Base-by-base conservation (phyloP, 2,113 vertebrate genomes). In the Chamaetylas fuelleborni region DNA sequence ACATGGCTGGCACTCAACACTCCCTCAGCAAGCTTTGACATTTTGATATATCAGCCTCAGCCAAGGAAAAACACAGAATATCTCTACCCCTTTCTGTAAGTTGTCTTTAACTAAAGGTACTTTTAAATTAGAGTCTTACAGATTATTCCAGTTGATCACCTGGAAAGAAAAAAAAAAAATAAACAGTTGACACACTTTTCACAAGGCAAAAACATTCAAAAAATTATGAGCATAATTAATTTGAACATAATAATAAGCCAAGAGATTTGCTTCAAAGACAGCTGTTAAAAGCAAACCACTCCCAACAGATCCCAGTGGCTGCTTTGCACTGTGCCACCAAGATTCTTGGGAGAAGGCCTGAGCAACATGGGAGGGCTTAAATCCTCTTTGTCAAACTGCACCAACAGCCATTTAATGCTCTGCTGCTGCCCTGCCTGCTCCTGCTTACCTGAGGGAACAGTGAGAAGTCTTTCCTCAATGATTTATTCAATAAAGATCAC, bases 401-500 rank as follows among this genome's bases (percentile, higher is more conserved):
- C 33, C 62, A 72, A 40, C 5, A 82, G 47, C 48, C 62, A 65
- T 24, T 57, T 51, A 2, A 0, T 45, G n/a, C 50, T 69, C 50
- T 84, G 47, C 79, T 70, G 66, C 31, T 76, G 66, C 45, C 50
- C 54, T 80, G 45, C 42, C 79, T 24, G 13, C 33, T 51, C 40
- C 77, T 19, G 20, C 25, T 26, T 23, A 86, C 64, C 82, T 5
- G 1, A 18, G 34, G 51, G 62, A 90, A 47, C 16, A 66, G 51
- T 14, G 12, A 88, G 53, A 79, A 76, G 48, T 50, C 60, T 56
- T 90, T 86, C 88, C 71, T 56, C 67, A 40, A 25, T 43, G 54
- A 94, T 90, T 54, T 85, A 82, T 69, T 93, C 67, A 74, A 79
- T 77, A 88, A 81, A 57, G 77, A 88, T 67, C 60, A 71, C 65